Percentiles rank a stretch among this genome's conserved stretches.
Conservation (phyloP, 1,140 invertebrate genomes). For the Leptestheria dahalacensis region DNA sequence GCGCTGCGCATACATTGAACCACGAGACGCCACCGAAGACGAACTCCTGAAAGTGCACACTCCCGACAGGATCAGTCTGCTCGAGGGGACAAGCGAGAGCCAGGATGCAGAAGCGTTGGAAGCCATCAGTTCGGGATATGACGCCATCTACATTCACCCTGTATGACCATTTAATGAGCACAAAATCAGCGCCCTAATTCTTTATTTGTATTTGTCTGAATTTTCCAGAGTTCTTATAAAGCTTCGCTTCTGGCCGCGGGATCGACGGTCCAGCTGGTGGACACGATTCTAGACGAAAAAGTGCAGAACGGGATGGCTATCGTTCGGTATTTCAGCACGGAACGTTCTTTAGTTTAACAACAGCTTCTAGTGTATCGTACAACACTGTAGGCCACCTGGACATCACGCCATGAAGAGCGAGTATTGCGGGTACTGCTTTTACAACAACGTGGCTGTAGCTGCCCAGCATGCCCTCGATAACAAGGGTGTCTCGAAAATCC, state of each 20-base stretch:
- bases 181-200: constrained; percentile 1
- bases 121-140: constrained; percentile 52
- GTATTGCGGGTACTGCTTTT: constrained; percentile 87
- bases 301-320: constrained; percentile 75
- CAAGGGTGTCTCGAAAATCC: constrained; percentile 41
- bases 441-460: constrained; percentile 91
- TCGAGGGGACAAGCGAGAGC: constrained; percentile 44
- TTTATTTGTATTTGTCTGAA: constrained; percentile 4
- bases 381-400: constrained; percentile 66
- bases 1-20: constrained; percentile 42
- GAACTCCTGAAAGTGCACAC: constrained; percentile 53
- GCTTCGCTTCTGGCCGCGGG: constrained; percentile 59
- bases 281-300: constrained; percentile 46
- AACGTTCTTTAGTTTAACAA: too few species aligned
- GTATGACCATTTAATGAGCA: constrained; percentile 37
- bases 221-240: constrained; percentile 57
- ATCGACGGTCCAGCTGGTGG: constrained; percentile 61
- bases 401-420: constrained; percentile 88
- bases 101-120: constrained; percentile 40
- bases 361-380: neutral
- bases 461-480: constrained; percentile 60
- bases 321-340: constrained; percentile 35
- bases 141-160: constrained; percentile 72
- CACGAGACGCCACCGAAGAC: constrained; percentile 47
- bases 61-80: constrained; percentile 41